Evolutionary conservation across 1,140 invertebrate genomes (phyloP), one percentile per base, ranked within the genome.

Genomic region (Pogonomyrmex californicus): DNA sequence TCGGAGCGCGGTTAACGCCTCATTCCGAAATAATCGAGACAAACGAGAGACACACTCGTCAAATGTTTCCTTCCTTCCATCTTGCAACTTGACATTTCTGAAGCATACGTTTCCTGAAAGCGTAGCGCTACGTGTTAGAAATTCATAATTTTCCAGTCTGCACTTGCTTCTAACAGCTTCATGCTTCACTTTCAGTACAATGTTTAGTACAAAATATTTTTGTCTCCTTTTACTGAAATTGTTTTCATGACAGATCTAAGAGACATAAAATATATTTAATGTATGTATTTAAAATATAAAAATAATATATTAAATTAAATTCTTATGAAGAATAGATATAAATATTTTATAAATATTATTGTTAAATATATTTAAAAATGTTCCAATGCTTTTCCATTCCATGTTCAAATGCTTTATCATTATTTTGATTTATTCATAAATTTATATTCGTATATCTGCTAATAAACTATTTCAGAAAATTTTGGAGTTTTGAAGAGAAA

Each of bases 1-100:
- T 82, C 66, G 1, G 51, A 81, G 17, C n/a, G 10, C 3, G 12
- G 12, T 62, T 73, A 75, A 83, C 33, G 30, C 7, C 17, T 75
- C 17, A 17, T 82, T 47, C 10, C 4, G 2, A 83, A n/a, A 60
- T 75, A 83, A 83, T 83, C 41, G 68, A 49, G 79, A 83, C 79
- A 75, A 83, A 83, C 38, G 56, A 47, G 79, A 49, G 68, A 62
- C 9, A n/a, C 30, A 68, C 30, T 70, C 30, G 30, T 70, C 54
- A 62, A 62, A 49, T 3, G 41, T 62, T 83, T 75, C 41, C 44
- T 12, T 63, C 10, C 17, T n/a, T 73, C 79, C 7, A 4, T 14
- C 36, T 47, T n/a, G 54, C 41, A 38, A 30, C 10, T 30, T 30
- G 51, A 73, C 10, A 47, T 47, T 83, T 73, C 44, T 14, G 54